Conservation (phyloP, 2,797 vertebrate genomes). For the Pipistrellus pygmaeus region DNA sequence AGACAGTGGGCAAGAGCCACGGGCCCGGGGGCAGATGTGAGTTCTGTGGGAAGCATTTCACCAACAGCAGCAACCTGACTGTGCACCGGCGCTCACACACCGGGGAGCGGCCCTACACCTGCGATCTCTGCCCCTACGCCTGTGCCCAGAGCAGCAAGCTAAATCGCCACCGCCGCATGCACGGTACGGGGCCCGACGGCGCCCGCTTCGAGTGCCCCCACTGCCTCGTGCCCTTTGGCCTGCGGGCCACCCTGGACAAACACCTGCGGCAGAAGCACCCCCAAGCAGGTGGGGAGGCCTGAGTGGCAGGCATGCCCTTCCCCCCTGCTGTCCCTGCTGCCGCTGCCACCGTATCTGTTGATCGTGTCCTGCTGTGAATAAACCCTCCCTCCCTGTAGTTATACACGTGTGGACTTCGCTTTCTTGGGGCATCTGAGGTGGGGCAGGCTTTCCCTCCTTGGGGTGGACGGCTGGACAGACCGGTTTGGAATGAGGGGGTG, state of each 20-base stretch:
- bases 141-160: slow-evolving; percentile 94
- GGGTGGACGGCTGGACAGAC: slow-evolving; percentile 80
- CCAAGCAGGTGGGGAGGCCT: not conserved
- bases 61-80: slow-evolving; percentile 89
- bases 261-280: slow-evolving; percentile 81
- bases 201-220: slow-evolving; percentile 91
- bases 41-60: slow-evolving; percentile 90
- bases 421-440: slow-evolving; percentile 71
- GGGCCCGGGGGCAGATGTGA: slow-evolving; percentile 87
- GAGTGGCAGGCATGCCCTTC: not conserved
- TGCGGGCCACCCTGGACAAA: slow-evolving; percentile 86
- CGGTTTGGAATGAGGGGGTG: slow-evolving; percentile 79
- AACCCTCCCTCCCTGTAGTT: slow-evolving; percentile 5
- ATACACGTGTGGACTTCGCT: slow-evolving; percentile 23
- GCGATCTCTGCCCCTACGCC: slow-evolving; percentile 92
- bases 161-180: slow-evolving; percentile 94
- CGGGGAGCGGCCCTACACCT: slow-evolving; percentile 92
- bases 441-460: slow-evolving; percentile 47
- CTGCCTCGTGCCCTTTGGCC: slow-evolving; percentile 91
- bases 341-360: rapidly evolving
- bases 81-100: slow-evolving; percentile 93
- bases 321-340: too few relatives aligned
- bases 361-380: slow-evolving; percentile 43
- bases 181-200: slow-evolving; percentile 87
- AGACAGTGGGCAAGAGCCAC: slow-evolving; percentile 67